Base-by-base conservation (phyloP, 2,888 invertebrate species). In the Bombylius discolor region DNA sequence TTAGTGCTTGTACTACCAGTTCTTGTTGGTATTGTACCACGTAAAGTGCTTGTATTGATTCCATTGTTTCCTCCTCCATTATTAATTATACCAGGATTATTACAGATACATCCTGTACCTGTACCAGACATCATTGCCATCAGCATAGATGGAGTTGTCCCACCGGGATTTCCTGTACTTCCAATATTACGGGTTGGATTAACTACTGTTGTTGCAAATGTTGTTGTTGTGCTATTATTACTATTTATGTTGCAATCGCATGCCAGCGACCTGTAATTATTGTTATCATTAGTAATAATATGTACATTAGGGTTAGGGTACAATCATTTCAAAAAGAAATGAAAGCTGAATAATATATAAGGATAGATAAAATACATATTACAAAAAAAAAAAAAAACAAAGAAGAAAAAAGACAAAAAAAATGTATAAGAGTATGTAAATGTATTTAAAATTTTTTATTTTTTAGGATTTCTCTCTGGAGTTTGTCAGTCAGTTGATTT, bases 201-300 rank as follows among this genome's bases (percentile, higher is more conserved):
- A 61, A 64, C 62, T 57, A 64, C 62, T 57, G 66, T 65, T 56
- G 66, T 65, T 55, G 65, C 62, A 60, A 64, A 64, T 55, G 61
- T 60, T 53, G 60, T 58, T 56, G 62, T 57, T 59, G 69, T 67
- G 60, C 70, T 68, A 61, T 64, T 67, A 62, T 62, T 64, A 59
- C 68, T 67, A 64, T 67, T 69, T 58, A 61, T 59, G 59, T 56
- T 63, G 64, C 73, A 74, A 61, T 74, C 74, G 66, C 74, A 74
- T 64, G 67, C 70, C 65, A 71, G 71, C 58, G 72, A 67, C 62
- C 73, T 74, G 64, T 63, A 63, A 63, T 64, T 62, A 62, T 64
- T 58, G 62, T 62, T 62, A 63, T 63, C 62, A 64, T 64, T 62
- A 64, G 61, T 57, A 44, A 9, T 32, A 14, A 7, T 36, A 46